Evolutionary conservation across 2,888 invertebrate genomes (phyloP).

Genomic region (Anorthoa munda): DNA sequence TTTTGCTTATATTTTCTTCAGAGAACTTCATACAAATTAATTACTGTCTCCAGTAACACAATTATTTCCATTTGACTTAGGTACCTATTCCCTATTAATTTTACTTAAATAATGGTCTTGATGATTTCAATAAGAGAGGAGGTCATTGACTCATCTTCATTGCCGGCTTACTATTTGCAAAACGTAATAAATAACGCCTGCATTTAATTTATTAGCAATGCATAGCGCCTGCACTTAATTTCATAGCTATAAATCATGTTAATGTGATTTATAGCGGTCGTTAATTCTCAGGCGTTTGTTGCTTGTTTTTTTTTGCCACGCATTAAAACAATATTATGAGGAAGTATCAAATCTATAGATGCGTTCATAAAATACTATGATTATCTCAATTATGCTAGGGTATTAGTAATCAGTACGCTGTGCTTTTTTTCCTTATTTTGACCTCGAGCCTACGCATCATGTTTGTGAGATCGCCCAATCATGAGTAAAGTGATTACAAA

Average conservation of each 20-base stretch:
- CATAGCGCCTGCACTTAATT: constrained; percentile 20
- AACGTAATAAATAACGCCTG: constrained; percentile 20
- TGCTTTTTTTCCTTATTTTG: constrained; percentile 10
- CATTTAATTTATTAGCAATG: constrained; percentile 6
- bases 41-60: background rate
- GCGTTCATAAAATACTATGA: background rate
- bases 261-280: background rate
- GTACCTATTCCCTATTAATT: background rate
- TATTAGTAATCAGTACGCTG: background rate
- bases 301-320: background rate
- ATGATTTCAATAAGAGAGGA: background rate
- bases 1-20: background rate
- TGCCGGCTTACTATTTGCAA: background rate
- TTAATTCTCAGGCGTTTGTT: constrained; percentile 1
- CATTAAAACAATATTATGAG: background rate
- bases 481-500: constrained; percentile 14
- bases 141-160: no score
- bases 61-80: background rate
- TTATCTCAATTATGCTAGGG: background rate
- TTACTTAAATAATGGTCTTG: background rate
- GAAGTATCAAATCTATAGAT: background rate
- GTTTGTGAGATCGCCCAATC: constrained; percentile 7
- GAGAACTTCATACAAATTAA: background rate
- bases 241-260: constrained; percentile 30
- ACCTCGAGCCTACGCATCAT: background rate